A percentile compares a stretch with the other conserved stretches of the same genome.
These are phyloP conservation scores for Eristalinus aeneus DNA, from an alignment of 2,888 invertebrate genomes.

Conservation along the genomic window DNA sequence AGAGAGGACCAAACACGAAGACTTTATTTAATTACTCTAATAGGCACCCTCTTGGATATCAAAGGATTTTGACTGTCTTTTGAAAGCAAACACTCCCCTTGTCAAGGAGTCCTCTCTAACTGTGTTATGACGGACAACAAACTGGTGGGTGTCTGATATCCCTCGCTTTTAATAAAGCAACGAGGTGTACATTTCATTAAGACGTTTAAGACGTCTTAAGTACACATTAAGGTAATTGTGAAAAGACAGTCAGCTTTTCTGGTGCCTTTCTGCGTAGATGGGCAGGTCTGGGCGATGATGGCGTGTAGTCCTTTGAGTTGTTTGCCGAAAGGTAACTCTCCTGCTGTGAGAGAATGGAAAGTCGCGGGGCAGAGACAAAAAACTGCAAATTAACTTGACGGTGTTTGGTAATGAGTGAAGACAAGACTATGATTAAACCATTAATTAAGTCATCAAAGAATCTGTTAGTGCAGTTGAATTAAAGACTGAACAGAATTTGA, in stretches of 20 bases:
- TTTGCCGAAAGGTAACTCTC: not conserved
- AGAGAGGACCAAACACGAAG: slow-evolving; percentile 9
- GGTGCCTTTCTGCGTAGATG: slow-evolving; percentile 32
- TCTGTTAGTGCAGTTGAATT: slow-evolving; percentile 43
- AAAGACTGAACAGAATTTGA: not conserved
- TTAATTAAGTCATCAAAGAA: slow-evolving; percentile 66
- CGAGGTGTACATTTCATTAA: slow-evolving; percentile 74
- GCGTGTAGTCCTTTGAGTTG: slow-evolving; percentile 27
- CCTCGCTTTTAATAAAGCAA: slow-evolving; percentile 65
- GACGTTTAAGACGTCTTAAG: slow-evolving; percentile 72
- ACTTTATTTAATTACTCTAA: slow-evolving; percentile 69
- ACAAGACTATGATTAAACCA: slow-evolving; percentile 51
- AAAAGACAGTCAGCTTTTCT: slow-evolving; percentile 65
- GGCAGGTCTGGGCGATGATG: slow-evolving; percentile 18
- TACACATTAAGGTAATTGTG: slow-evolving; percentile 73
- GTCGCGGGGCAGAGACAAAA: slow-evolving; percentile 14
- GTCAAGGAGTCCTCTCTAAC: slow-evolving; percentile 41
- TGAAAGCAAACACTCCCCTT: slow-evolving; percentile 70
- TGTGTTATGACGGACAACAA: slow-evolving; percentile 67
- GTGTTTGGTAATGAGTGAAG: slow-evolving; percentile 46
- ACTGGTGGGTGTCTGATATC: slow-evolving; percentile 57
- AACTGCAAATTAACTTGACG: slow-evolving; percentile 36
- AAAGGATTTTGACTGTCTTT: slow-evolving; percentile 70
- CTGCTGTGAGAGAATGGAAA: not conserved
- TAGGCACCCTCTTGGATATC: slow-evolving; percentile 70